phyloP scores from a whole-genome alignment of 2,113 vertebrate genomes.

The Laterallus jamaicensis region DNA sequence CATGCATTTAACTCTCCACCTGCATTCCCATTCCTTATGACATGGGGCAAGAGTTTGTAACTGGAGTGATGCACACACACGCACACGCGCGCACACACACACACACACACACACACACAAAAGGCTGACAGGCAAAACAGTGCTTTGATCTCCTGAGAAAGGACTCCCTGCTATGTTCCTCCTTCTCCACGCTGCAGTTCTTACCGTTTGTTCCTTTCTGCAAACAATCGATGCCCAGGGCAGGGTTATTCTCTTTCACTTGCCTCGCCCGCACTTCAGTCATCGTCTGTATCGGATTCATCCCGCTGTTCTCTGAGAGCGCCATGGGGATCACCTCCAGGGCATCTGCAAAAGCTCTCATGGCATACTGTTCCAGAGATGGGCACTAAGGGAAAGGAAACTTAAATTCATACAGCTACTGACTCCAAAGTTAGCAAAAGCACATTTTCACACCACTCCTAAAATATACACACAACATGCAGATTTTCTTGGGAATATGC shows the following conservation, averaged over 20 bases:
- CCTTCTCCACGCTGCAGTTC: background rate
- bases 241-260: slow-evolving; percentile 89
- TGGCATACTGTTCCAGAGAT: slow-evolving; percentile 96
- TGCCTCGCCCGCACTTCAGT: slow-evolving; percentile 91
- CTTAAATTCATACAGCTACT: background rate
- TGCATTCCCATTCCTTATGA: background rate
- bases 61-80: background rate
- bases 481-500: background rate
- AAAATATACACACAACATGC: rapidly evolving
- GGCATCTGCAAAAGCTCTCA: slow-evolving; percentile 95
- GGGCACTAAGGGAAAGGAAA: slow-evolving; percentile 82
- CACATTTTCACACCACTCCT: background rate
- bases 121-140: background rate
- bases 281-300: slow-evolving; percentile 97
- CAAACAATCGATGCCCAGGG: slow-evolving; percentile 93
- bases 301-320: slow-evolving; percentile 92
- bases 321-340: slow-evolving; percentile 97
- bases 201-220: slow-evolving; percentile 92
- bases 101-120: rapidly evolving
- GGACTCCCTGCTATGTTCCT: background rate
- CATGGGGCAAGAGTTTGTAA: background rate
- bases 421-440: background rate
- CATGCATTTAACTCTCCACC: rapidly evolving
- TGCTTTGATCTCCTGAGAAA: background rate
- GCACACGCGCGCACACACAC: rapidly evolving